Evolutionary conservation across 2,888 invertebrate genomes (phyloP), one percentile per base, ranked within the genome.

Genomic region (Drosophila phalerata): DNA sequence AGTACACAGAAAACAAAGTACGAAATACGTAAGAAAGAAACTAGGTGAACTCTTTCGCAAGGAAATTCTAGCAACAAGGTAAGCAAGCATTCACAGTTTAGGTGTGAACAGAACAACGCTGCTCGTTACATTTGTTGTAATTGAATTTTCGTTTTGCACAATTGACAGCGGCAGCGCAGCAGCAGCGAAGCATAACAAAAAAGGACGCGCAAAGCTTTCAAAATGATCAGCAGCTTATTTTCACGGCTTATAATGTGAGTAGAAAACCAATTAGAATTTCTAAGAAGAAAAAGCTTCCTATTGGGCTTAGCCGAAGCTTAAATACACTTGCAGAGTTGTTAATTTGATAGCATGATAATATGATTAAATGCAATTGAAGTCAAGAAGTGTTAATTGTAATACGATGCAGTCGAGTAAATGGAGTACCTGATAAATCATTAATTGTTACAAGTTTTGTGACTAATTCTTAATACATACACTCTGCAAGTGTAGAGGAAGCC

Each of bases 231-330:
- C 79, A 91, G 91, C 63, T 81, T 92, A 63, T 85, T 92, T 73
- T 92, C 92, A 45, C 90, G 92, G 37, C 80, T 92, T 56, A 88
- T 91, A 75, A 92, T 92, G 92, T 92, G 87, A 92, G 92, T 92
- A 90, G 32, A 15, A 56, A 53, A 13, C 10, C 34, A n/a, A 49
- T 13, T 32, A 48, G 22, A 63, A 48, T 32, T 32, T 8, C 4
- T 17, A 1, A 34, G 15, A 28, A n/a, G 15, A 40, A 42, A 25
- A 11, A 42, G 5, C 43, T 51, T 10, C 1, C 43, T 37, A 64
- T 19, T n/a, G n/a, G 56, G 52, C 53, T 45, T 42, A 6, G 37
- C 40, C 73, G 58, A 73, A 77, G n/a, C 22, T 13, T 6, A 25
- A 37, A 76, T 73, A 65, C 76, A 6, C 78, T 76, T 68, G 64